Evolutionary conservation across 2,888 invertebrate genomes (phyloP), one percentile per base, ranked within the genome.

Genomic region (Neuroscelio doddi): DNA sequence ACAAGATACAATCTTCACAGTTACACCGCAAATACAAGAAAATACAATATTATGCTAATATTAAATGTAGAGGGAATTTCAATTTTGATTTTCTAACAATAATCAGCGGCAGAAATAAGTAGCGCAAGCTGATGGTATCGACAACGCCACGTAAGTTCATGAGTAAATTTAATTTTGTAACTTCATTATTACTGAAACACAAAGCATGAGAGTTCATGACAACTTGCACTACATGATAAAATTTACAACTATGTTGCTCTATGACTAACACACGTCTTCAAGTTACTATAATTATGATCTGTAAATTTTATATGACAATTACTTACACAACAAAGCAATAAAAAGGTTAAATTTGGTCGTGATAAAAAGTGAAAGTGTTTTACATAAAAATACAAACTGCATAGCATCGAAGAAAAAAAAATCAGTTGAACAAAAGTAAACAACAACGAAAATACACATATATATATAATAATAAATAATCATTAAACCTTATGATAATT

Each of bases 1-100:
- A 36, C 42, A 15, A 49, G 49, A 57, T 49, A 21, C 16, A 32
- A 41, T 41, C 51, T 17, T 30, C 32, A 12, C 15, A 30, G 42
- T 51, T 51, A 21, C 32, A 32, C 39, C 27, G 34, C n/a, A 16
- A 9, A 9, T 8, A 21, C 2, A 12, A 17, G 30, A 15, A 45
- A 30, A 45, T 5, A 30, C 9, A 14, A 3, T 9, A 14, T 9
- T 27, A 15, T 7, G 30, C 17, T 30, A 15, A 27, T 14, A 44
- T 44, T 24, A 27, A 7, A 27, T 21, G 10, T n/a, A 41, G 24
- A 24, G 12, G 8, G 1, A 24, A 24, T 24, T 24, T 8, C 24
- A 21, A 4, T 27, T 1, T 16, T 24, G 24, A 26, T 42, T 24
- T 21, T 36, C 12, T 17, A 17, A 39, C n/a, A 16, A 39, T 16